Evolutionary conservation across 2,113 vertebrate species (phyloP), one percentile per base, ranked within the genome.

Genomic region (Lates calcarifer): DNA sequence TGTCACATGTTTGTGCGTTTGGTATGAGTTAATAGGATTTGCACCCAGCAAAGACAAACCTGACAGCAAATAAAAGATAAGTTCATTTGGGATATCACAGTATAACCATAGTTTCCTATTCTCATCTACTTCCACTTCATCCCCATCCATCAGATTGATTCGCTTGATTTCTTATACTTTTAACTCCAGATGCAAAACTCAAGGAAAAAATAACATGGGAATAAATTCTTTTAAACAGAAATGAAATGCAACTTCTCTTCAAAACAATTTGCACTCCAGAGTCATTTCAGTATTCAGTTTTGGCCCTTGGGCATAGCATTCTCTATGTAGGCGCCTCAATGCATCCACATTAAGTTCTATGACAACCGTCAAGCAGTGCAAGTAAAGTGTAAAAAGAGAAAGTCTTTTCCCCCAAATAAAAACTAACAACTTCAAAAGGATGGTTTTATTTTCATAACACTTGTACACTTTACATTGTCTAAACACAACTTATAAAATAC

Each of bases 191-290:
- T 58, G 60, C 55, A 28, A 56, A 62, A 77, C 29, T 41, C 6
- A 26, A 15, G 28, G 2, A 5, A 18, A 51, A 35, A 55, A 74
- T 10, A 66, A 49, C 31, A 69, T n/a, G 43, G 17, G 35, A 61
- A 56, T 62, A 47, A 75, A 82, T 51, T 56, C 64, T 61, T 79
- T 70, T 60, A 43, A 74, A 69, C 14, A 14, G 33, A 58, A 51
- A 74, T 74, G 33, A 78, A 69, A 65, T 61, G 58, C 58, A 66
- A 45, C 41, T 64, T 24, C 10, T 61, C 53, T 57, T 72, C 35
- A 45, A 61, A 66, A 83, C 71, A 75, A 66, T 83, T 71, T 79
- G 60, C 74, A 76, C 65, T 76, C 75, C 56, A 63, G 70, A 75
- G 53, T 70, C 26, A 43, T 85, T 82, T 75, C 53, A 68, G 74